A percentile compares a stretch with the other conserved stretches of the same genome.
Evolutionary conservation across 2,888 invertebrate genomes (phyloP).

Genomic region (Eupithecia abbreviata): DNA sequence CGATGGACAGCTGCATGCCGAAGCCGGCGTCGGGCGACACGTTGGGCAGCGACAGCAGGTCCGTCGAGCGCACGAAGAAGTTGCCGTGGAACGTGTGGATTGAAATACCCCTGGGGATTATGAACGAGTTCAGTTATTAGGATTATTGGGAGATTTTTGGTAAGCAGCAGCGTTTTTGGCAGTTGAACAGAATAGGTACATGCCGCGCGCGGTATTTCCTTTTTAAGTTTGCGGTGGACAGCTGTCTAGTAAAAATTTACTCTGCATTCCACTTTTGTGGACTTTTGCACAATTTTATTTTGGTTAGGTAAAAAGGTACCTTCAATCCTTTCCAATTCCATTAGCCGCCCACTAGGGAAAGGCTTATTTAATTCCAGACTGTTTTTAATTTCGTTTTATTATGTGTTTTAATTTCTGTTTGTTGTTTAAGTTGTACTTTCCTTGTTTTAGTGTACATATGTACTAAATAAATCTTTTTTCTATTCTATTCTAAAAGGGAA

Average conservation of each 20-base stretch:
- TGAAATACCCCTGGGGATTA: conserved; percentile 88
- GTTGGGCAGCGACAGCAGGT: conserved; percentile 97
- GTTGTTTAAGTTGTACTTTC: no score
- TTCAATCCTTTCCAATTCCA: no score
- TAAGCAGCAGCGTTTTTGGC: neutral
- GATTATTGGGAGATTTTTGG: neutral
- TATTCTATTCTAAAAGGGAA: neutral
- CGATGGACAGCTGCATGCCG: conserved; percentile 98
- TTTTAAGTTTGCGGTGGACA: no score
- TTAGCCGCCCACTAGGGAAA: no score
- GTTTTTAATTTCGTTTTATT: no score
- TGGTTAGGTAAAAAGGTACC: no score
- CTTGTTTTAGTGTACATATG: no score
- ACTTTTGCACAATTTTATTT: no score
- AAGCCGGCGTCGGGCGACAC: conserved; percentile 99
- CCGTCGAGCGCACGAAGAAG: conserved; percentile 99
- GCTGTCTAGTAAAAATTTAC: neutral
- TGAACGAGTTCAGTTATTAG: neutral
- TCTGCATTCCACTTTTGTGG: no score
- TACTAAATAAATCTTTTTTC: no score
- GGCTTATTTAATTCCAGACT: no score
- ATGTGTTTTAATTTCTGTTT: no score
- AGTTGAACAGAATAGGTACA: neutral
- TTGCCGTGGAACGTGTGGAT: conserved; percentile 99
- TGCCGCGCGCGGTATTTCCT: neutral